These are phyloP conservation scores for Drosophila auraria DNA, from an alignment of 1,140 invertebrate genomes.

Conservation along the genomic window DNA sequence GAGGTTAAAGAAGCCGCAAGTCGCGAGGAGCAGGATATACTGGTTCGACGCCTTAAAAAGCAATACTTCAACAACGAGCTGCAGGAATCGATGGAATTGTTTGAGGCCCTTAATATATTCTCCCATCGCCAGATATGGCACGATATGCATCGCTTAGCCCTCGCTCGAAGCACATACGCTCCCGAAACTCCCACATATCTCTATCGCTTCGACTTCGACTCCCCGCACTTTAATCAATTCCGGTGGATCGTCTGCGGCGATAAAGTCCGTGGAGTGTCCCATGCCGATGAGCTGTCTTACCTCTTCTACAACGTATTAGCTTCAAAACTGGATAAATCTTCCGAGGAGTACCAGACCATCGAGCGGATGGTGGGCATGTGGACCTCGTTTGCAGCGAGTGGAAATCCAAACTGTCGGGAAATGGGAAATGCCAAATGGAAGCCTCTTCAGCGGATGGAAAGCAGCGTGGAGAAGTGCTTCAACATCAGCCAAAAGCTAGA, in stretches of 20 bases:
- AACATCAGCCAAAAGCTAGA: slow-evolving; percentile 80
- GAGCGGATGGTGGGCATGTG: slow-evolving; percentile 82
- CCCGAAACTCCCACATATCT: slow-evolving; percentile 74
- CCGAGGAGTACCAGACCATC: slow-evolving; percentile 77
- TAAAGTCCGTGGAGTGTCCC: slow-evolving; percentile 84
- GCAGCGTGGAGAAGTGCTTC: slow-evolving; percentile 63
- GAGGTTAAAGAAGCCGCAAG: slow-evolving; percentile 52
- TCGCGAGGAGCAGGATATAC: slow-evolving; percentile 41
- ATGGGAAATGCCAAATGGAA: slow-evolving; percentile 46
- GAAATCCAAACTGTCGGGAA: slow-evolving; percentile 70
- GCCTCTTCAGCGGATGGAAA: slow-evolving; percentile 24
- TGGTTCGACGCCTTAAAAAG: slow-evolving; percentile 53
- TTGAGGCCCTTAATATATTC: slow-evolving; percentile 66
- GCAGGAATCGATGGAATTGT: slow-evolving; percentile 53
- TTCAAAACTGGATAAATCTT: slow-evolving; percentile 43
- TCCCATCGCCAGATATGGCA: slow-evolving; percentile 83
- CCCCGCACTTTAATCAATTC: slow-evolving; percentile 70
- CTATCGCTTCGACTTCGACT: slow-evolving; percentile 85
- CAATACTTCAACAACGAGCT: slow-evolving; percentile 64
- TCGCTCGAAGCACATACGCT: slow-evolving; percentile 69
- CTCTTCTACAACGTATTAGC: slow-evolving; percentile 85
- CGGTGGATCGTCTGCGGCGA: slow-evolving; percentile 75
- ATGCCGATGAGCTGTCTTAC: slow-evolving; percentile 89
- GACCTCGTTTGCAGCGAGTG: slow-evolving; percentile 83
- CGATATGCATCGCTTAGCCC: slow-evolving; percentile 75